These are phyloP conservation scores for Stylophora pistillata DNA, from an alignment of 64 coral and sea anemone species.

Conservation along the genomic window DNA sequence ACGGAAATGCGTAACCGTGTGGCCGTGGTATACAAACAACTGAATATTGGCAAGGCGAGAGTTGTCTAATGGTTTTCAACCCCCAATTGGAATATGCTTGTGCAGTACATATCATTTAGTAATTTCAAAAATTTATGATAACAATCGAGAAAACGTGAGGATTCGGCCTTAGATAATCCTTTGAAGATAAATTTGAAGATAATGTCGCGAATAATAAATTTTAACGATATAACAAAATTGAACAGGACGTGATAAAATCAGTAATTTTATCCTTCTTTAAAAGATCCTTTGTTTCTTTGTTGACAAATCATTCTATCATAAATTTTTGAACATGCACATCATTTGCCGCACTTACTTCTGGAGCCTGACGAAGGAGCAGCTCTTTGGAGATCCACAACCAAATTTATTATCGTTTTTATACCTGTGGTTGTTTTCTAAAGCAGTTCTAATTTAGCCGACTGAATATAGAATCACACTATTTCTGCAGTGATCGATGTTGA, in stretches of 20 bases:
- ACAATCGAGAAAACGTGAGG: not conserved
- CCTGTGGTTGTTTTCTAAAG: too few relatives aligned
- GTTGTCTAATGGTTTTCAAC: not conserved
- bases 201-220: not conserved
- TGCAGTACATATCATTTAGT: not conserved
- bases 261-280: not conserved
- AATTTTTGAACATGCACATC: not conserved
- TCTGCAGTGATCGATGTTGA: not conserved
- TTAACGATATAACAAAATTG: not conserved
- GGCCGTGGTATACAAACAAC: not conserved
- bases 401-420: too few relatives aligned
- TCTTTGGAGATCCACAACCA: too few relatives aligned
- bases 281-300: conserved; percentile 14
- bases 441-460: too few relatives aligned
- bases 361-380: too few relatives aligned
- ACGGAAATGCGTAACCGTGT: not conserved
- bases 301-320: not conserved
- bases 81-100: not conserved
- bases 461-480: too few relatives aligned
- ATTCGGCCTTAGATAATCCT: not conserved
- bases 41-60: not conserved
- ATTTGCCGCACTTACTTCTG: not conserved
- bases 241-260: conserved; percentile 1
- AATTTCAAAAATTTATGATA: conserved; percentile 4
- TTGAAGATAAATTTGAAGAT: not conserved